A percentile compares a stretch with the other conserved stretches of the same genome.
phyloP scores from a whole-genome alignment of 2,888 invertebrate genomes.

The Ecliptopera silaceata region DNA sequence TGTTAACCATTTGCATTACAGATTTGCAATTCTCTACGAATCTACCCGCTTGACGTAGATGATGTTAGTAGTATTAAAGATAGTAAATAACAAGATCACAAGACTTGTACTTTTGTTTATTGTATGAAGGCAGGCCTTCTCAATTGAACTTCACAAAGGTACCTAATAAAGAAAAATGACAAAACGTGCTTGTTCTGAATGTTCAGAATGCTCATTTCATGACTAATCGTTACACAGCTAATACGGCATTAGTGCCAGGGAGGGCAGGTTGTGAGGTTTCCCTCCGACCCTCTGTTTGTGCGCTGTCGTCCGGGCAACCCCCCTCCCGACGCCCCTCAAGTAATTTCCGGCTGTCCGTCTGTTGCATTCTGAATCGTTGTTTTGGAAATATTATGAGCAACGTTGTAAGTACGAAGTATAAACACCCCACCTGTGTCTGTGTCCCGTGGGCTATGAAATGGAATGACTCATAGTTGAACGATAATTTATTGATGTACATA shows the following conservation, averaged over 20 bases:
- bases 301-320: constrained; percentile 69
- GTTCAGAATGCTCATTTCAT: constrained; percentile 20
- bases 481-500: too few relatives aligned
- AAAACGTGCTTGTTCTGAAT: too few relatives aligned
- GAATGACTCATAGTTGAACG: constrained; percentile 18
- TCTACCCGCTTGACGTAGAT: too few relatives aligned
- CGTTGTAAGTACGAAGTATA: not conserved
- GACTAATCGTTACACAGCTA: constrained; percentile 45
- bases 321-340: constrained; percentile 39
- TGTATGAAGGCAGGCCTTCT: too few relatives aligned
- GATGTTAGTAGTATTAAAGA: too few relatives aligned
- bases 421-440: not conserved
- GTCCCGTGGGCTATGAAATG: constrained; percentile 3
- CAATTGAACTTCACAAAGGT: too few relatives aligned
- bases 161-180: too few relatives aligned
- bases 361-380: constrained; percentile 38
- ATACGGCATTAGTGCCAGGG: constrained; percentile 28
- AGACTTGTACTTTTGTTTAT: too few relatives aligned
- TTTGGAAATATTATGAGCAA: constrained; percentile 37
- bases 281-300: constrained; percentile 70
- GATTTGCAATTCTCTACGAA: too few relatives aligned
- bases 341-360: constrained; percentile 72
- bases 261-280: constrained; percentile 55
- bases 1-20: too few relatives aligned
- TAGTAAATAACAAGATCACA: too few relatives aligned